Percentiles rank a stretch among this genome's conserved stretches.
Conservation (phyloP, 92 coral and sea anemone species). For the Diadumene lineata region DNA sequence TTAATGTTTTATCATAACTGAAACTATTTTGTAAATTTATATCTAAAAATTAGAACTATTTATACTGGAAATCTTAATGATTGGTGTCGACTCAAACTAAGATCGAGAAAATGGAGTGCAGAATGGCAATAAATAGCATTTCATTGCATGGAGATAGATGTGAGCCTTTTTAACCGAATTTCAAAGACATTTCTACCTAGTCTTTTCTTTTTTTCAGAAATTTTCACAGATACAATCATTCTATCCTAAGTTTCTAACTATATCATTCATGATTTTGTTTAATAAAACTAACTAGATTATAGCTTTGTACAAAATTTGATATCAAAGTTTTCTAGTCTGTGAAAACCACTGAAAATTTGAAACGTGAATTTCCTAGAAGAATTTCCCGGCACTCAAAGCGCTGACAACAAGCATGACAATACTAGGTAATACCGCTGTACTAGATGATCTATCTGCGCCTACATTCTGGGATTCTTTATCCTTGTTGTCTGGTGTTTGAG, state of each 20-base stretch:
- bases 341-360: neutral
- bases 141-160: no score
- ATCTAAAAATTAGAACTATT: neutral
- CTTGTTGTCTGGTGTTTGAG: no score
- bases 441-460: neutral
- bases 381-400: slow-evolving; percentile 18
- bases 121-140: no score
- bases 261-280: neutral
- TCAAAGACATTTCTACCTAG: no score
- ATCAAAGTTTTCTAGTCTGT: neutral
- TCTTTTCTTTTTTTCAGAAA: neutral
- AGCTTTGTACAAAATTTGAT: neutral
- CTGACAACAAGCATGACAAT: slow-evolving; percentile 28
- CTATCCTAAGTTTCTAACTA: neutral
- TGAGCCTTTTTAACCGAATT: no score
- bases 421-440: slow-evolving; percentile 37
- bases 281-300: neutral
- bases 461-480: neutral
- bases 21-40: neutral
- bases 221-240: neutral
- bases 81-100: no score
- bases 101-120: no score
- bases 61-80: neutral
- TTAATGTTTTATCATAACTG: neutral
- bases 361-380: neutral